These are phyloP conservation scores for Cephus runcator DNA, from an alignment of 2,888 invertebrate species.

Conservation along the genomic window DNA sequence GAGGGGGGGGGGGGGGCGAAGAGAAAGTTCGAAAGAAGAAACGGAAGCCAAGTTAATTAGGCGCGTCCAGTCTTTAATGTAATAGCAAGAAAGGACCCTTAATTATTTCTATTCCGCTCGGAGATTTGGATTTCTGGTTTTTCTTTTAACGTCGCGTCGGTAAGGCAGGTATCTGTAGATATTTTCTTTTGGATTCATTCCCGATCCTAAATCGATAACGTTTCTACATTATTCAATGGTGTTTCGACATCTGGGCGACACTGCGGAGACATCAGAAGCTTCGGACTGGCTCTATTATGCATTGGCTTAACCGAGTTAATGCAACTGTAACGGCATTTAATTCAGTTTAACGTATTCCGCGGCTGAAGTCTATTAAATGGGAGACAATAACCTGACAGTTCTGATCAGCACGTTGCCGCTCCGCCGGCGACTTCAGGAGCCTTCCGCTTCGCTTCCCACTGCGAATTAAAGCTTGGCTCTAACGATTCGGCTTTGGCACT, in stretches of 20 bases:
- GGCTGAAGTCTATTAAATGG: slow-evolving; percentile 60
- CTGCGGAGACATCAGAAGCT: neutral
- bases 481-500: neutral
- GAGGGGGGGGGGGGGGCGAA: neutral
- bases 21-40: slow-evolving; percentile 9
- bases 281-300: slow-evolving; percentile 10
- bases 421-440: slow-evolving; percentile 9
- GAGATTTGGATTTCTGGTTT: neutral
- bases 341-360: slow-evolving; percentile 55
- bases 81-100: slow-evolving; percentile 45
- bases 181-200: neutral
- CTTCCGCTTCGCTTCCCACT: neutral
- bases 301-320: slow-evolving; percentile 12
- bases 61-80: slow-evolving; percentile 40
- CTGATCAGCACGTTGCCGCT: slow-evolving; percentile 53
- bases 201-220: neutral
- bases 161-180: neutral
- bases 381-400: slow-evolving; percentile 63
- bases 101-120: slow-evolving; percentile 40
- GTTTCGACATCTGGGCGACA: neutral
- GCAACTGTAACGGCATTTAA: slow-evolving; percentile 49
- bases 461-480: neutral
- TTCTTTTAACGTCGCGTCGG: neutral
- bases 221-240: neutral
- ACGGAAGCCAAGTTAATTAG: slow-evolving; percentile 40